phyloP scores from a whole-genome alignment of 2,888 invertebrate species.

The Agrotis puta region DNA sequence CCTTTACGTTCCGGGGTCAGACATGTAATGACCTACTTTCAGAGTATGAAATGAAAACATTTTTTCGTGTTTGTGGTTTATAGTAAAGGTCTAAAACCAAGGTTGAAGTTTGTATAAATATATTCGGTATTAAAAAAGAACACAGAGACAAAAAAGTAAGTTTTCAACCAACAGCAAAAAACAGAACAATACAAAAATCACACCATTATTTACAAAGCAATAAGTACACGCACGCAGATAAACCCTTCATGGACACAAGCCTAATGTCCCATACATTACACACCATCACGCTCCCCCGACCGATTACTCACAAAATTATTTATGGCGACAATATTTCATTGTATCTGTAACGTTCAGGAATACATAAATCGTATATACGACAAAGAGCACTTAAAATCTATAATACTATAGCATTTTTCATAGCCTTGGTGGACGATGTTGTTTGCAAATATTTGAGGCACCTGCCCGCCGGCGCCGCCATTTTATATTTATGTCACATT shows the following conservation, averaged over 20 bases:
- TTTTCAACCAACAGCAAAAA: background rate
- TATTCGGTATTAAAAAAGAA: too few relatives aligned
- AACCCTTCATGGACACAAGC: constrained; percentile 25
- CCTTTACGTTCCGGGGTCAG: too few relatives aligned
- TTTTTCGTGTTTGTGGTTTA: too few relatives aligned
- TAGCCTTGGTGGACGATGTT: constrained; percentile 63
- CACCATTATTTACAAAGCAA: constrained; percentile 18
- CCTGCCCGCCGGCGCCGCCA: constrained; percentile 65
- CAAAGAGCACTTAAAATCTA: constrained; percentile 68
- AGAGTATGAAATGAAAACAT: too few relatives aligned
- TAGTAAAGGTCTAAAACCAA: too few relatives aligned
- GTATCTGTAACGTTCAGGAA: constrained; percentile 63
- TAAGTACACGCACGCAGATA: constrained; percentile 29
- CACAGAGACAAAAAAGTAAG: background rate
- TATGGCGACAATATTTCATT: constrained; percentile 64
- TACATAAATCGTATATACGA: constrained; percentile 61
- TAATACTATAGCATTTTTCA: constrained; percentile 69
- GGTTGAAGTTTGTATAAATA: too few relatives aligned
- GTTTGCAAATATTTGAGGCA: constrained; percentile 74
- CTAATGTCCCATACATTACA: constrained; percentile 57
- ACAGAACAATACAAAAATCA: constrained; percentile 4
- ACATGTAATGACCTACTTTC: too few relatives aligned
- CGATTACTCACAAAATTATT: constrained; percentile 74
- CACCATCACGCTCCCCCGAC: constrained; percentile 47
- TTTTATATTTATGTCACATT: constrained; percentile 64